Conservation (phyloP, 2,888 invertebrate species). For the Pteria penguin region DNA sequence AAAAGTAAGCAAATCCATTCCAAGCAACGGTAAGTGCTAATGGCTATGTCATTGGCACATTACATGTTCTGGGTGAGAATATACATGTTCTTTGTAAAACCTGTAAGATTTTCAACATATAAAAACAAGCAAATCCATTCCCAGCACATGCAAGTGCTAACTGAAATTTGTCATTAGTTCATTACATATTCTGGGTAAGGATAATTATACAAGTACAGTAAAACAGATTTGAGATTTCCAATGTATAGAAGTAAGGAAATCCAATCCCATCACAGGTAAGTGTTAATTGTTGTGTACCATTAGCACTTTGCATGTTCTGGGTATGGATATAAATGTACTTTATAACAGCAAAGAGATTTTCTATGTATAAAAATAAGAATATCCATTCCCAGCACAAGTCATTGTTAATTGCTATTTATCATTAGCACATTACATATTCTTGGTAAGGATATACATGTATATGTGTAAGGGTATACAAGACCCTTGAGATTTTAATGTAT, state of each 20-base stretch:
- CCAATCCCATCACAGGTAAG: background rate
- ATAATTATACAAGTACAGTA: background rate
- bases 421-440: constrained; percentile 53
- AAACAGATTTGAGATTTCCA: no score
- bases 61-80: background rate
- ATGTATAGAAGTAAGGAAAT: background rate
- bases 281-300: background rate
- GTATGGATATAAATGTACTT: background rate
- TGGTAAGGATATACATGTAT: no score
- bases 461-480: no score
- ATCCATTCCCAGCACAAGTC: background rate
- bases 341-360: background rate
- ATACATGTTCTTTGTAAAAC: background rate
- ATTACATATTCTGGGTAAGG: background rate
- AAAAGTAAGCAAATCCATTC: background rate
- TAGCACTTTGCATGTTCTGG: constrained; percentile 16
- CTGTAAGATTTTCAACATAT: background rate
- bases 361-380: background rate
- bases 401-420: background rate
- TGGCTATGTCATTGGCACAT: background rate
- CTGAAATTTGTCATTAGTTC: background rate
- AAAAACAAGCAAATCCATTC: background rate
- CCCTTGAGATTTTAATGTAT: constrained; percentile 39
- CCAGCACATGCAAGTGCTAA: background rate
- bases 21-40: background rate